phyloP scores from a whole-genome alignment of 2,797 vertebrate species.

The Vireo griseus region DNA sequence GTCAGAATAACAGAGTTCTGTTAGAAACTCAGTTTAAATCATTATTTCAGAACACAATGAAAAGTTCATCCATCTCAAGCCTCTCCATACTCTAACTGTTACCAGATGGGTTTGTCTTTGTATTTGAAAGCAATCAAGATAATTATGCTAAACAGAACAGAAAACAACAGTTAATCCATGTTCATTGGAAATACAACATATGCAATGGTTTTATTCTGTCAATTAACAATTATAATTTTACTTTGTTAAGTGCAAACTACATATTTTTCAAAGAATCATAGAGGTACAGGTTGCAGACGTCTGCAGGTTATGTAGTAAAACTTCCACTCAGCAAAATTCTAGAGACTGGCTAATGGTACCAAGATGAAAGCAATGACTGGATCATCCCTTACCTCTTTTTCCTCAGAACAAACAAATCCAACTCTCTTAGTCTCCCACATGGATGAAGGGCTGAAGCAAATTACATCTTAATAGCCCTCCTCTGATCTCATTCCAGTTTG shows the following conservation, averaged over 20 bases:
- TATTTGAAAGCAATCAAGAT: constrained; percentile 28
- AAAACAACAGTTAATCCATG: not conserved
- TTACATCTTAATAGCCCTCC: not conserved
- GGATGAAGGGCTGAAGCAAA: not conserved
- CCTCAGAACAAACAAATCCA: not conserved
- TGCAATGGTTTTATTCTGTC: not conserved
- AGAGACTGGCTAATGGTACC: not conserved
- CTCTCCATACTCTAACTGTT: not conserved
- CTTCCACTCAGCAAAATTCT: not conserved
- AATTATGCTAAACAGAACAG: not conserved
- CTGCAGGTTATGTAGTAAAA: not conserved
- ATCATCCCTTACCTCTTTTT: not conserved
- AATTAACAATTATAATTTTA: not conserved
- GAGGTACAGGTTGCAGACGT: not conserved
- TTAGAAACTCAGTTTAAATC: not conserved
- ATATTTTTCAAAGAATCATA: not conserved
- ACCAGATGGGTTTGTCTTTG: not conserved
- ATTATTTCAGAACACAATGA: not conserved
- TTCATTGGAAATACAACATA: not conserved
- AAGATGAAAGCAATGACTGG: not conserved
- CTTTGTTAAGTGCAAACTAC: not conserved
- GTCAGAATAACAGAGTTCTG: not conserved
- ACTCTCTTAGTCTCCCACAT: not conserved
- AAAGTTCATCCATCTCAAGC: not conserved
- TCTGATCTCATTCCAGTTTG: not conserved